These are phyloP conservation scores for Anastrepha ludens DNA, from an alignment of 1,140 invertebrate genomes.

Conservation along the genomic window DNA sequence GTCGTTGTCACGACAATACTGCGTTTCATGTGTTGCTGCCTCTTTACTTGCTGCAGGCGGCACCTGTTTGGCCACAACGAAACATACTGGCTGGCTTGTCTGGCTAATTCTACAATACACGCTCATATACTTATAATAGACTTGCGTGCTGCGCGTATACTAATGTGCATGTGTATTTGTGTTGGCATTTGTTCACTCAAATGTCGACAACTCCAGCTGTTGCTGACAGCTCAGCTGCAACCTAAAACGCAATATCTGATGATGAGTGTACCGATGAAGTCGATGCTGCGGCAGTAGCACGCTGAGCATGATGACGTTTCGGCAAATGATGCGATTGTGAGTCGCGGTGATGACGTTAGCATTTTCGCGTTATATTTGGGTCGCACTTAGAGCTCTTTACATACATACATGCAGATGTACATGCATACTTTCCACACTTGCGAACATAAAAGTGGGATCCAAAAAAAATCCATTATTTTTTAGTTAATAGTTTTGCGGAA, in stretches of 20 bases:
- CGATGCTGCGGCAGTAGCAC: not conserved
- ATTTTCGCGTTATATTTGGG: constrained; percentile 31
- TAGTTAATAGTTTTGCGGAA: too few species aligned
- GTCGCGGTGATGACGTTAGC: not conserved
- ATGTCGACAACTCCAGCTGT: constrained; percentile 27
- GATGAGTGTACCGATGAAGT: constrained; percentile 25
- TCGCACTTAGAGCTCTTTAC: not conserved
- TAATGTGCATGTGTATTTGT: not conserved
- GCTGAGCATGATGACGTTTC: not conserved
- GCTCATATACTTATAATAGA: not conserved
- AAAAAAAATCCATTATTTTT: too few species aligned
- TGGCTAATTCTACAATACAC: not conserved
- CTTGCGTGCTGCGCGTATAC: not conserved
- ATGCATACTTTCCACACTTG: too few species aligned
- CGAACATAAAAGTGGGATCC: too few species aligned
- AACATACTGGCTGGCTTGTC: not conserved
- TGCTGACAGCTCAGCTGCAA: not conserved
- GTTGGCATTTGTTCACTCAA: not conserved
- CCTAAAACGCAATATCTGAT: not conserved
- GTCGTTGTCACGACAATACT: not conserved
- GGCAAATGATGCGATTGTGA: not conserved
- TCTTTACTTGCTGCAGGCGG: not conserved
- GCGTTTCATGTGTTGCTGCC: not conserved
- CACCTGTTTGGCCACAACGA: constrained; percentile 5
- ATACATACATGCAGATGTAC: not conserved